phyloP scores from a whole-genome alignment of 2,888 invertebrate species.

The Agrotis puta region DNA sequence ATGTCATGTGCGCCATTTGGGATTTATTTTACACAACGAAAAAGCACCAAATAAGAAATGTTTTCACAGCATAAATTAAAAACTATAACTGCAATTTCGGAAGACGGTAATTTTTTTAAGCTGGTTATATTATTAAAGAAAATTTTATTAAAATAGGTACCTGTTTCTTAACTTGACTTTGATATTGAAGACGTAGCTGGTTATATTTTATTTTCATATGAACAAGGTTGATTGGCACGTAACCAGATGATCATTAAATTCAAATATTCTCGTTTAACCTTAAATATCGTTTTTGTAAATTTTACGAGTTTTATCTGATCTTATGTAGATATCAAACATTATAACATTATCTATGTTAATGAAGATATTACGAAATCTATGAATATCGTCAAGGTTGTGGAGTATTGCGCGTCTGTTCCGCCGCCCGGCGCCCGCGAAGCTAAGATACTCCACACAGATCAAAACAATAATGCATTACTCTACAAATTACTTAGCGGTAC shows the following conservation, averaged over 20 bases:
- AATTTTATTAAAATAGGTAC: no score
- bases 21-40: no score
- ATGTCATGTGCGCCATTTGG: no score
- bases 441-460: slow-evolving; percentile 35
- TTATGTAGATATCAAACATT: slow-evolving; percentile 40
- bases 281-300: slow-evolving; percentile 27
- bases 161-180: neutral
- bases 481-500: slow-evolving; percentile 56
- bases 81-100: no score
- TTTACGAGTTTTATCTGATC: slow-evolving; percentile 50
- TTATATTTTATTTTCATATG: neutral
- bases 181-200: neutral
- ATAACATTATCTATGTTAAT: slow-evolving; percentile 40
- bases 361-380: slow-evolving; percentile 21
- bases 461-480: slow-evolving; percentile 66
- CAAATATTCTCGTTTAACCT: slow-evolving; percentile 31
- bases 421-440: no score
- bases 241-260: slow-evolving; percentile 22
- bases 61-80: no score
- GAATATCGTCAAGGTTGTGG: slow-evolving; percentile 41
- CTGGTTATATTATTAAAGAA: no score
- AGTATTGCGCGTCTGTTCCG: slow-evolving; percentile 28
- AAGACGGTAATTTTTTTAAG: no score
- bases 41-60: no score
- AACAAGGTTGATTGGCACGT: slow-evolving; percentile 30